phyloP scores from a whole-genome alignment of 2,113 vertebrate genomes.

The Dromas ardeola region DNA sequence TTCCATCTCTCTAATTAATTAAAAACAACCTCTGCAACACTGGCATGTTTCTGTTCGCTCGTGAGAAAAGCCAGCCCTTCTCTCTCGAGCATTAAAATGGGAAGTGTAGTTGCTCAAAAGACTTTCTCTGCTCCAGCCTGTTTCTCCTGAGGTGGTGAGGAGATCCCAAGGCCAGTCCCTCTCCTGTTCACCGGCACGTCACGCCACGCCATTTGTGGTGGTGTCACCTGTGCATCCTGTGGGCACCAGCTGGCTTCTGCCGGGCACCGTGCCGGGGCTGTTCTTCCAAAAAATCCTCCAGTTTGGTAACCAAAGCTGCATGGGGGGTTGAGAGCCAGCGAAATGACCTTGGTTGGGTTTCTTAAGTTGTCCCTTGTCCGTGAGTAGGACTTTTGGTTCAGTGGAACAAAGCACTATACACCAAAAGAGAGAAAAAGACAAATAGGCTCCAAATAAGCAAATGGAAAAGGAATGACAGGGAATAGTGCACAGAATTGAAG shows the following conservation, averaged over 20 bases:
- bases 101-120: not conserved
- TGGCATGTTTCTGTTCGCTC: not conserved
- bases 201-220: fast-evolving
- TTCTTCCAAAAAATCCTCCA: not conserved
- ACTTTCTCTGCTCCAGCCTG: not conserved
- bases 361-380: not conserved
- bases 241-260: not conserved
- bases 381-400: not conserved
- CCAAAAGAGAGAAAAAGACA: not conserved
- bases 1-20: not conserved
- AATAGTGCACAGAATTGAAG: not conserved
- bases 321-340: not conserved
- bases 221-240: not conserved
- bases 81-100: not conserved
- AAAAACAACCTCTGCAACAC: not conserved
- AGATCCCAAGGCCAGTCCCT: not conserved
- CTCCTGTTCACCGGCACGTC: fast-evolving
- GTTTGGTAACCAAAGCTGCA: not conserved
- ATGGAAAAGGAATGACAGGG: not conserved
- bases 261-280: fast-evolving
- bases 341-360: not conserved
- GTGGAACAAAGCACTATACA: not conserved
- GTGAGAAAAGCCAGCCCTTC: not conserved
- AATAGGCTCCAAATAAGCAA: not conserved
- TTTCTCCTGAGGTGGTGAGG: not conserved